A percentile compares a stretch with the other conserved stretches of the same genome.
phyloP scores from a whole-genome alignment of 2,113 vertebrate genomes.

The Elgaria multicarinata region DNA sequence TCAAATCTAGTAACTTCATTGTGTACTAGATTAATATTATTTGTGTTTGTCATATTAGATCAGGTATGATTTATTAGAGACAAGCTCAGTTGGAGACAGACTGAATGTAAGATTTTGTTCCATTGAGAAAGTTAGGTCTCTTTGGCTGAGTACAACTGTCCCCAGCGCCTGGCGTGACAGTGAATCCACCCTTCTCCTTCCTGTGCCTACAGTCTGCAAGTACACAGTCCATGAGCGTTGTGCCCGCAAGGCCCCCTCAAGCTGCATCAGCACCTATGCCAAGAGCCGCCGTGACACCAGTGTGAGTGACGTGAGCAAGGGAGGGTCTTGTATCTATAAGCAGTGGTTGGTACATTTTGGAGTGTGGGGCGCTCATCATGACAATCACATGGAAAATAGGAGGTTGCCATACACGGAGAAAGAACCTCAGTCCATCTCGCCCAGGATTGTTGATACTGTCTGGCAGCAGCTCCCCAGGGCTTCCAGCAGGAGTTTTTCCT shows the following conservation, averaged over 20 bases:
- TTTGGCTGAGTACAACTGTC: background rate
- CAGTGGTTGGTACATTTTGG: no score
- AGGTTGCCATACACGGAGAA: no score
- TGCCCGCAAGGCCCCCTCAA: constrained; percentile 84
- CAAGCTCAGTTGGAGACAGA: background rate
- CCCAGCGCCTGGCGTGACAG: background rate
- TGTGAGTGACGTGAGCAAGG: constrained; percentile 76
- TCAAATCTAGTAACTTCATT: background rate
- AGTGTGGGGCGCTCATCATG: no score
- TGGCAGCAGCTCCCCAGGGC: no score
- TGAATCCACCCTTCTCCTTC: background rate
- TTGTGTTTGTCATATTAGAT: background rate
- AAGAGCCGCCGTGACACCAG: constrained; percentile 86
- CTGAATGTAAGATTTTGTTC: background rate
- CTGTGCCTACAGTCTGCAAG: constrained; percentile 83
- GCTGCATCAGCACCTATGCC: constrained; percentile 88
- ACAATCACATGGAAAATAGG: no score
- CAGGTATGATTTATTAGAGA: background rate
- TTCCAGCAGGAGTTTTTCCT: no score
- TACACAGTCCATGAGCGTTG: constrained; percentile 90
- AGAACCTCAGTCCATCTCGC: no score
- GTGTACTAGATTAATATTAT: background rate
- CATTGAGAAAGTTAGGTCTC: background rate
- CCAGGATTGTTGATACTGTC: no score
- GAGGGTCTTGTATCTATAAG: background rate